Conservation (phyloP, 2,113 vertebrate genomes). For the Psophia crepitans region DNA sequence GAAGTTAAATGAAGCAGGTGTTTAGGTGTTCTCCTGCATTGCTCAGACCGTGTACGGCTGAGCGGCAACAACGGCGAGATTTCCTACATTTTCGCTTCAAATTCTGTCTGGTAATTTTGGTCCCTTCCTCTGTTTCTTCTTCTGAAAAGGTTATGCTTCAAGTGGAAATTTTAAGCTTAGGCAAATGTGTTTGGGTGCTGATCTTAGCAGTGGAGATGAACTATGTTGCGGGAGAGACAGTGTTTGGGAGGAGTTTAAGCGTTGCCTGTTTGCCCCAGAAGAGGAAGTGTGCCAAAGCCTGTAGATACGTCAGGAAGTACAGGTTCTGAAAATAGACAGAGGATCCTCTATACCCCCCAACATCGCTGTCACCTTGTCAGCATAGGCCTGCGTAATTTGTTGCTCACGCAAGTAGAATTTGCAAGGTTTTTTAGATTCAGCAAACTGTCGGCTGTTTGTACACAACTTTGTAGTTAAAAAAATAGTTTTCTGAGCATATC, state of each 20-base stretch:
- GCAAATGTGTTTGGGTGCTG: neutral
- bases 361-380: neutral
- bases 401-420: neutral
- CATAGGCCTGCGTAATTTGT: neutral
- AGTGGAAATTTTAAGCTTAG: neutral
- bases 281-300: conserved; percentile 27
- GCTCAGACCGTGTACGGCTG: accelerated
- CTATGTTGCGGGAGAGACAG: neutral
- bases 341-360: neutral
- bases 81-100: neutral
- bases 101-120: neutral
- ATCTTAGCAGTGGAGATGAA: neutral
- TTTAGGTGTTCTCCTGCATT: neutral
- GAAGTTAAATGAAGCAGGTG: neutral
- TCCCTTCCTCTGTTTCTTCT: neutral
- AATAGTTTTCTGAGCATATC: accelerated
- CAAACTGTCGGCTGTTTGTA: neutral
- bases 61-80: neutral
- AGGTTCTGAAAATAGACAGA: conserved; percentile 41
- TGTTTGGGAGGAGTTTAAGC: neutral
- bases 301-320: conserved; percentile 21
- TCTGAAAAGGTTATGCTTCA: neutral
- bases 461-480: neutral
- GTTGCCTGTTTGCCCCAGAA: neutral
- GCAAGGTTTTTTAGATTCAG: neutral